Base-by-base conservation (phyloP, 2,113 vertebrate genomes). In the Vidua macroura region DNA sequence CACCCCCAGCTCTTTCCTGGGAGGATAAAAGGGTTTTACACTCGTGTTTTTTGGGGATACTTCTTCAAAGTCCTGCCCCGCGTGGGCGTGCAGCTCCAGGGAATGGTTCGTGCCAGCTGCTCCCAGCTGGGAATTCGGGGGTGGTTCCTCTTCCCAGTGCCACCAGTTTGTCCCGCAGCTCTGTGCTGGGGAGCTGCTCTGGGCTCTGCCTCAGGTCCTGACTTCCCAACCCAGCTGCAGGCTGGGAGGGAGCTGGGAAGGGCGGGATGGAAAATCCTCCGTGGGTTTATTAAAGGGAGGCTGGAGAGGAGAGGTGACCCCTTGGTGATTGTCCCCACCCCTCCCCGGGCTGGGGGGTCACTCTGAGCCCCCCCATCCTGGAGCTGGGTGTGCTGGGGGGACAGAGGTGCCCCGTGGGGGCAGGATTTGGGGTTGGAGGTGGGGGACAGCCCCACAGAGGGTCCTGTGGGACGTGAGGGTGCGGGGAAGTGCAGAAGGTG, bases 331-430 rank as follows among this genome's bases (percentile, higher is more conserved):
- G 4, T 64, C 41, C 30, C 64, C 51, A 5, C 35, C 35, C 41
- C 30, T 60, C 51, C 12, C n/a, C 5, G 58, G 59, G 46, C 2
- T 1, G 7, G 1, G 4, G 63, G 21, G 48, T 55, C 77, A 28
- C 60, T 14, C 60, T 14, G 48, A 55, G 39, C 11, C 52, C 21
- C 21, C 66, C 60, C 3, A 0, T 37, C 44, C 86, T 43, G n/a
- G 21, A 13, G 44, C 48, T 15, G 82, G 22, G 2, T 52, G 67
- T 31, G 5, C 4, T 4, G 1, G 13, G n/a, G 17, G 39, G 64
- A 33, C 11, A 37, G 18, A 13, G 25, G 1, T 58, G 35, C 28
- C 66, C 33, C 3, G 0, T 37, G 0, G 5, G 10, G 64, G 28
- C 39, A 68, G 74, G 73, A 6, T 77, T 86, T 77, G 92, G 39